Percentiles rank a stretch among this genome's conserved stretches.
phyloP scores from a whole-genome alignment of 2,797 vertebrate species.

The Poeciliopsis gracilis region DNA sequence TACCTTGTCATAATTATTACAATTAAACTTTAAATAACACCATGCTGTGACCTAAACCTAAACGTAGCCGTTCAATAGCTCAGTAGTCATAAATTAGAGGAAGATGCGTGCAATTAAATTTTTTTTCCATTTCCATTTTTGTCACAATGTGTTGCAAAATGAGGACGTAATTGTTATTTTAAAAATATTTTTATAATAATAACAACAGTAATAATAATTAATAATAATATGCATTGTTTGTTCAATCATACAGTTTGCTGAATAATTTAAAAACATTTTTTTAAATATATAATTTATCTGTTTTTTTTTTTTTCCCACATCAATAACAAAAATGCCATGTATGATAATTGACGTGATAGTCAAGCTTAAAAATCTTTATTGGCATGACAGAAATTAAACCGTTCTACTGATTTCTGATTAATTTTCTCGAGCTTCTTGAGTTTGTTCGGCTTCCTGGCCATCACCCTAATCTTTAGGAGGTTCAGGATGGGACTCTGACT shows the following conservation, averaged over 20 bases:
- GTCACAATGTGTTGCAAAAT: neutral
- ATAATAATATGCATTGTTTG: neutral
- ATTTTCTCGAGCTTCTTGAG: neutral
- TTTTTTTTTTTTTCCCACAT: neutral
- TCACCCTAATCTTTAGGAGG: neutral
- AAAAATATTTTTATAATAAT: neutral
- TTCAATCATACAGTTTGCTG: neutral
- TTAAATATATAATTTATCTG: neutral
- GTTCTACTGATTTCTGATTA: neutral
- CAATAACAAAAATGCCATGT: neutral
- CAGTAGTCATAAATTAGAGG: neutral
- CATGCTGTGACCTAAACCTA: neutral
- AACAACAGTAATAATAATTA: neutral
- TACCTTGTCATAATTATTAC: neutral
- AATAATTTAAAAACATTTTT: neutral
- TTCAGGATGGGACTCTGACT: neutral
- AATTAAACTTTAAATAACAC: neutral
- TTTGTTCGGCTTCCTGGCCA: neutral
- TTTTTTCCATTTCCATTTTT: neutral
- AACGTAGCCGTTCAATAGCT: neutral
- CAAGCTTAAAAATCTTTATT: neutral
- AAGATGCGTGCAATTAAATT: neutral
- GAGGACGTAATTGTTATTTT: neutral
- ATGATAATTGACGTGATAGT: neutral
- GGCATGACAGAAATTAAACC: neutral